Evolutionary conservation across 2,888 invertebrate species (phyloP).

Genomic region (Blastobasis lacticolella): DNA sequence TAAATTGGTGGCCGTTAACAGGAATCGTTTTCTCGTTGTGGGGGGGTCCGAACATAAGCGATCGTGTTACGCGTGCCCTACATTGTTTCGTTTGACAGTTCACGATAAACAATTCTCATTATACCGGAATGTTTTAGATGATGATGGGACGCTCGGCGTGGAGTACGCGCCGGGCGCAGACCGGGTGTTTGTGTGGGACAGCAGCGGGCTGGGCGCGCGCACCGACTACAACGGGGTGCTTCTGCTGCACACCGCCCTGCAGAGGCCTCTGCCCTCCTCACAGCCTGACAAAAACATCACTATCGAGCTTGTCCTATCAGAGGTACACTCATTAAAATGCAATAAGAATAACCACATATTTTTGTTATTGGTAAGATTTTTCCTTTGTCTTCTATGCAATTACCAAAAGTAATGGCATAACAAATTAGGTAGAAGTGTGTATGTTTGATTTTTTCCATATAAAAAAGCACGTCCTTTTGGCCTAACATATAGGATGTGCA

Average conservation of each 20-base stretch:
- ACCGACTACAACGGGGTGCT: constrained; percentile 94
- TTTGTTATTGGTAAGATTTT: too few relatives aligned
- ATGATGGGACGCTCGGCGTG: constrained; percentile 79
- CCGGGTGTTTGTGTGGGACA: constrained; percentile 89
- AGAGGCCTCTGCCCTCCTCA: constrained; percentile 84
- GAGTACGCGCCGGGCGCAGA: constrained; percentile 86
- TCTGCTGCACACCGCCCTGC: constrained; percentile 90
- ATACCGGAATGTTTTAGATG: constrained; percentile 58
- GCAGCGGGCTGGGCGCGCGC: constrained; percentile 85
- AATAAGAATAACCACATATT: too few relatives aligned
- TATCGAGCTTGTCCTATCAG: constrained; percentile 89
- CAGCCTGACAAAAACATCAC: constrained; percentile 84
- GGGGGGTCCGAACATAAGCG: background rate
- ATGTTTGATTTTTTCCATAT: too few relatives aligned
- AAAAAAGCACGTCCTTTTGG: too few relatives aligned
- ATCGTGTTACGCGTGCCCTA: constrained; percentile 39
- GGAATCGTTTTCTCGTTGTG: too few relatives aligned
- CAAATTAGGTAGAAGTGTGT: too few relatives aligned
- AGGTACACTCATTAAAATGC: constrained; percentile 63
- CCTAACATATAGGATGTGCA: too few relatives aligned
- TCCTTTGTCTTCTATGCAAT: too few relatives aligned
- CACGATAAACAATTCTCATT: constrained; percentile 59
- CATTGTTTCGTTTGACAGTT: constrained; percentile 67
- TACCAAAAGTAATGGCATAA: too few relatives aligned
- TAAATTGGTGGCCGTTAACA: too few relatives aligned